A percentile compares a stretch with the other conserved stretches of the same genome.
Conservation (phyloP, 2,113 vertebrate genomes). For the Baryphthengus martii region DNA sequence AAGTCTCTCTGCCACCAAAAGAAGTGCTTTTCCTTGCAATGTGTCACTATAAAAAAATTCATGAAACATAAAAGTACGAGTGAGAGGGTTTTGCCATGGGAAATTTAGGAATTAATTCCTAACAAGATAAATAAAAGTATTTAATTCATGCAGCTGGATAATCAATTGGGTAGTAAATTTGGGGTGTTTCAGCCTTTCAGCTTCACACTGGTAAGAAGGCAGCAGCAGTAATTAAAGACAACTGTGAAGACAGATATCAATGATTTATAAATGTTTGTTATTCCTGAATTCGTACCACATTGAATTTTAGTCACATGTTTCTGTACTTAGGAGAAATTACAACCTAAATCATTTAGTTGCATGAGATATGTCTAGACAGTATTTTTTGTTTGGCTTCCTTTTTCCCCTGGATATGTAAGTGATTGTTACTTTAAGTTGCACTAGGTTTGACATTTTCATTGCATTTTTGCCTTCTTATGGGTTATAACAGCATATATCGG, state of each 20-base stretch:
- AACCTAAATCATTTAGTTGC: background rate
- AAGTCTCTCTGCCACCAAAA: background rate
- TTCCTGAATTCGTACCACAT: background rate
- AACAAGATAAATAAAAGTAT: background rate
- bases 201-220: background rate
- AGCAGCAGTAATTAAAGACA: background rate
- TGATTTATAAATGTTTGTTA: background rate
- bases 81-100: background rate
- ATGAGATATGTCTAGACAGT: background rate
- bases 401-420: background rate
- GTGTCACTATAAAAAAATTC: background rate
- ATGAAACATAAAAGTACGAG: background rate
- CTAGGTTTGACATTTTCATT: background rate
- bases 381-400: background rate
- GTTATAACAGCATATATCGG: accelerated
- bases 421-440: accelerated
- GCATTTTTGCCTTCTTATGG: background rate
- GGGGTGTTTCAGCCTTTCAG: background rate
- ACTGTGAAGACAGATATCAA: background rate
- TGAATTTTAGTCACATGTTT: background rate
- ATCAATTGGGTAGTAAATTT: background rate
- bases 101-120: background rate
- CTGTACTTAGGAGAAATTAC: background rate
- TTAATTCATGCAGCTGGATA: background rate
- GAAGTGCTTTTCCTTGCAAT: background rate